These are phyloP conservation scores for Vanacampus margaritifer DNA, from an alignment of 2,113 vertebrate species.

Conservation along the genomic window DNA sequence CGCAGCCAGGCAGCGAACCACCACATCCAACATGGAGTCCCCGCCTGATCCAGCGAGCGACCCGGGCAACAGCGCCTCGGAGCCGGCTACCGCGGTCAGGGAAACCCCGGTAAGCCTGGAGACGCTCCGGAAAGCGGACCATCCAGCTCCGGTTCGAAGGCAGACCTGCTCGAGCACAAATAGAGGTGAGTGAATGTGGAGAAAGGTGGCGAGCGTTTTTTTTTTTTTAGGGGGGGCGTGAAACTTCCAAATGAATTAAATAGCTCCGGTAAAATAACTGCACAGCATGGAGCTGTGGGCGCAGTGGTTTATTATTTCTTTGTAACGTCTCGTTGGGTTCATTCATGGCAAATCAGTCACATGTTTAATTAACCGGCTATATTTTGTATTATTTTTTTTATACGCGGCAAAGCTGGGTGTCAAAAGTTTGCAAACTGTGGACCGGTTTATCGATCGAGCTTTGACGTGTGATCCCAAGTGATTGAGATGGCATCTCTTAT, in stretches of 20 bases:
- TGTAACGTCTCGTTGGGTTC: constrained; percentile 24
- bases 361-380: constrained; percentile 21
- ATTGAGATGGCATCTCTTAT: constrained; percentile 18
- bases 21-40: constrained; percentile 88
- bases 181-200: constrained; percentile 75
- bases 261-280: constrained; percentile 39
- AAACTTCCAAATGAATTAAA: constrained; percentile 73
- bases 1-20: constrained; percentile 54
- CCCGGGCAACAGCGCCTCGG: constrained; percentile 87
- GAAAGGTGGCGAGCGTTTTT: constrained; percentile 28
- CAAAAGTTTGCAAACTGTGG: constrained; percentile 60
- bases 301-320: constrained; percentile 16
- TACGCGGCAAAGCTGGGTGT: constrained; percentile 17
- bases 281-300: constrained; percentile 17
- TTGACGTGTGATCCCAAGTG: background rate
- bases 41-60: constrained; percentile 89
- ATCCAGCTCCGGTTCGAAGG: constrained; percentile 83
- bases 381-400: background rate
- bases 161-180: constrained; percentile 88
- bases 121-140: constrained; percentile 85
- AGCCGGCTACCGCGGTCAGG: constrained; percentile 85
- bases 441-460: constrained; percentile 46
- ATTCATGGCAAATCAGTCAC: constrained; percentile 50
- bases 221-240: constrained; percentile 15
- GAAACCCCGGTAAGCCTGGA: constrained; percentile 87